Conservation (phyloP, 2,113 vertebrate genomes). For the Petromus typicus region DNA sequence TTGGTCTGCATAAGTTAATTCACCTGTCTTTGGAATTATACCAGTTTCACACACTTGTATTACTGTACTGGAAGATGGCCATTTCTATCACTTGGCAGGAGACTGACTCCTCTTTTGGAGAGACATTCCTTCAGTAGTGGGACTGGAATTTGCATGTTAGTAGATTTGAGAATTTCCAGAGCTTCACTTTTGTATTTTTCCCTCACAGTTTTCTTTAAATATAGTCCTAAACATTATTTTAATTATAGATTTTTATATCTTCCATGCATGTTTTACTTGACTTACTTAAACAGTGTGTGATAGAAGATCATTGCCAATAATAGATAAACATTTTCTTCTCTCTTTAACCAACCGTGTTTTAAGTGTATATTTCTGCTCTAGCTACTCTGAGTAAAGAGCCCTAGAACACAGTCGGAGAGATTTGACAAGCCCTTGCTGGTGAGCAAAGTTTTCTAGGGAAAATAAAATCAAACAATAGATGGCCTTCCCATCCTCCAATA, state of each 20-base stretch:
- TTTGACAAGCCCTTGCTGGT: not conserved
- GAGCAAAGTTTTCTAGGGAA: not conserved
- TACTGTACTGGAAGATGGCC: not conserved
- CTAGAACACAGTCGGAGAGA: not conserved
- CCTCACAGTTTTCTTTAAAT: not conserved
- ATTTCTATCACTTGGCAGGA: not conserved
- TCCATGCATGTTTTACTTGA: not conserved
- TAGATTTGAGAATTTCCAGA: conserved; percentile 27
- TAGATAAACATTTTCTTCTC: not conserved
- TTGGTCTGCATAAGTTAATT: not conserved
- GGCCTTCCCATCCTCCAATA: not conserved
- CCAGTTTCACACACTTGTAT: not conserved
- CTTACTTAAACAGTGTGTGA: not conserved
- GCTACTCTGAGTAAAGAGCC: not conserved
- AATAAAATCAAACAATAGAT: not conserved
- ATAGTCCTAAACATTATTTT: conserved; percentile 5
- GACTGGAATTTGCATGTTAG: conserved; percentile 28
- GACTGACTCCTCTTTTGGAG: not conserved
- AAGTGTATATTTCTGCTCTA: not conserved
- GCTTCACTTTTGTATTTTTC: not conserved
- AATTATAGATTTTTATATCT: not conserved
- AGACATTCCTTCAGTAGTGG: not conserved
- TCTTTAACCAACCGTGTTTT: not conserved
- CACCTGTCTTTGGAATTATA: not conserved
- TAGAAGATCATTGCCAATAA: not conserved